phyloP scores from a whole-genome alignment of 2,113 vertebrate species.

The Eolophus roseicapilla region DNA sequence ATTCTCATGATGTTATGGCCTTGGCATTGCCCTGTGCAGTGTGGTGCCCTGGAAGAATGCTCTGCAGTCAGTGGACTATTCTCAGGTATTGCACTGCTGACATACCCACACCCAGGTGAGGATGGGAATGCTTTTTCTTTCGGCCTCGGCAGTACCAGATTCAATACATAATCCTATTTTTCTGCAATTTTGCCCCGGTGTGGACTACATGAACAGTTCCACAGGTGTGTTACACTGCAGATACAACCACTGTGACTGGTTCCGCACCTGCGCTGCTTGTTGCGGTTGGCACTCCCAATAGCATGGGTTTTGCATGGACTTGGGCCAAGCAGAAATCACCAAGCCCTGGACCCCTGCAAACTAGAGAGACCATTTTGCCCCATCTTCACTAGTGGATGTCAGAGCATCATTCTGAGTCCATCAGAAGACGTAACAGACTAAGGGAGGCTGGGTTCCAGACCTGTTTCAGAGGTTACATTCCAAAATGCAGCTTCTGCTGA shows the following conservation, averaged over 20 bases:
- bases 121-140: neutral
- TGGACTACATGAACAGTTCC: neutral
- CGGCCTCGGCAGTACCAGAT: neutral
- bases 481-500: constrained; percentile 48
- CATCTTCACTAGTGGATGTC: neutral
- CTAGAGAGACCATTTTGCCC: neutral
- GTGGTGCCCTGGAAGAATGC: neutral
- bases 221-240: neutral
- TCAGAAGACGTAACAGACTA: neutral
- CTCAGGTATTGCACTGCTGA: neutral
- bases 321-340: neutral
- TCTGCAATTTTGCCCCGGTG: neutral
- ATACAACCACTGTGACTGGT: neutral
- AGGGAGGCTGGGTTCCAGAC: neutral
- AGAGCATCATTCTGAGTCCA: neutral
- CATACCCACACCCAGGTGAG: neutral
- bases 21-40: neutral
- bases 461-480: neutral
- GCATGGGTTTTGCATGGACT: neutral
- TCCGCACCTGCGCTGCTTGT: rapidly evolving
- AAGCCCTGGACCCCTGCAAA: neutral
- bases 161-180: neutral
- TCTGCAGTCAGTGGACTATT: neutral
- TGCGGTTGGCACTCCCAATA: neutral
- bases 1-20: neutral